These are phyloP conservation scores for Cephalophus harveyi DNA, from an alignment of 2,113 vertebrate genomes.

Conservation along the genomic window DNA sequence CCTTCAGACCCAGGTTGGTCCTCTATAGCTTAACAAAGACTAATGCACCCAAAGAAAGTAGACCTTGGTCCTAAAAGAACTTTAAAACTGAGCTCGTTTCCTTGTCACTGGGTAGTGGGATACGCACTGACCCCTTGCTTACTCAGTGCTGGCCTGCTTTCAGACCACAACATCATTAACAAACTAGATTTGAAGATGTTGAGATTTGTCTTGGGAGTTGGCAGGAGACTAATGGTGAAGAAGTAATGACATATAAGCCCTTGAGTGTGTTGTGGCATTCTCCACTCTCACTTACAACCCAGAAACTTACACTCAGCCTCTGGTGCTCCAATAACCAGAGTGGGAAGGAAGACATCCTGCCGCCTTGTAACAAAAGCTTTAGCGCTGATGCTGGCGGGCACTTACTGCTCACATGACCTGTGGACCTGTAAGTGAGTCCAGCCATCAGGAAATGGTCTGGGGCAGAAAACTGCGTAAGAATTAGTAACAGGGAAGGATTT, in stretches of 20 bases:
- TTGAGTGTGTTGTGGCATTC: background rate
- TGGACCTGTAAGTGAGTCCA: background rate
- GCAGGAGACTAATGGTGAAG: background rate
- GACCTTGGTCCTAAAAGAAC: background rate
- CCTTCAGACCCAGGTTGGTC: background rate
- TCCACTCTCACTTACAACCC: background rate
- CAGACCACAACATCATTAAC: background rate
- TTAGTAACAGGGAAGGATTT: background rate
- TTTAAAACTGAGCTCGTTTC: background rate
- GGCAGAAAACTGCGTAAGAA: background rate
- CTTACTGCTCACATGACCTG: background rate
- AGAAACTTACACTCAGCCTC: background rate
- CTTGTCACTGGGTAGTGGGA: background rate
- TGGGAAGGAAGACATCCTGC: background rate
- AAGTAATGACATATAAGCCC: background rate
- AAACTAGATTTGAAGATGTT: background rate
- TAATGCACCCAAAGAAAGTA: background rate
- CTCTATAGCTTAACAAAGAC: background rate
- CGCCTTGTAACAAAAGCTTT: background rate
- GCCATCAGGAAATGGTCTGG: background rate
- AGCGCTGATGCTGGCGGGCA: accelerated
- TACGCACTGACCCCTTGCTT: background rate
- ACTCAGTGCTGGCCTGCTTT: background rate
- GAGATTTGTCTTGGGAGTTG: background rate
- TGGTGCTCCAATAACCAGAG: background rate